Base-by-base conservation (phyloP, 2,797 vertebrate genomes). In the Echiichthys vipera region DNA sequence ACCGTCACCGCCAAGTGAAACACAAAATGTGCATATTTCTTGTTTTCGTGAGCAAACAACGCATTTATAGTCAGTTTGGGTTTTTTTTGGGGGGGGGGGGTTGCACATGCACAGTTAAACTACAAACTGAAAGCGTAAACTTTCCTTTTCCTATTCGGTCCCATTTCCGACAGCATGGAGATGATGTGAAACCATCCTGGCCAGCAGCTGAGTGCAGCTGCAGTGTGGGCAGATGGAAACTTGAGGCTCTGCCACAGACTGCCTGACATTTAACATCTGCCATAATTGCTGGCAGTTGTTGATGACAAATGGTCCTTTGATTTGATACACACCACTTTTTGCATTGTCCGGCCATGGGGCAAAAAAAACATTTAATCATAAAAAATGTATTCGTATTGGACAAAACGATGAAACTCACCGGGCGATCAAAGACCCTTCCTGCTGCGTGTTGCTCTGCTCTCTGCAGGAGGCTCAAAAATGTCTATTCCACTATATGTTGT, bases 191-290 rank as follows among this genome's bases (percentile, higher is more conserved):
- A 20, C 22, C 18, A 2, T 3, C 1, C 12, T 6, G 69, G 24
- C 42, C 43, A 43, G 6, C 18, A 10, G 59, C 51, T 24, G 45
- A 37, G 15, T 51, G 40, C 64, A 50, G 69, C 59, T 74, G 65
- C 5, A 34, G 27, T 2, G 0, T 36, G 55, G 78, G 40, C 71
- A 72, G 66, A 49, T 10, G 13, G 46, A 58, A 53, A 74, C 61
- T 42, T 10, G 18, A 77, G 65, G 57, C 51, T 6, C 27, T 39
- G 36, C 53, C 7, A 37, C 51, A 0, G 55, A 42, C 50, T 17
- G 50, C 15, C 39, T 42, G 68, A 50, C 68, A 45, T 77, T 64
- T 42, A 57, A 55, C 65, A 74, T 65, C 74, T 71, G 74, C 70
- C 55, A n/a, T 8, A 17, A 0, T 27, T 0, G 61, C 65, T 62